These are phyloP conservation scores for Misgurnus anguillicaudatus DNA, from an alignment of 2,113 vertebrate genomes.

Conservation along the genomic window DNA sequence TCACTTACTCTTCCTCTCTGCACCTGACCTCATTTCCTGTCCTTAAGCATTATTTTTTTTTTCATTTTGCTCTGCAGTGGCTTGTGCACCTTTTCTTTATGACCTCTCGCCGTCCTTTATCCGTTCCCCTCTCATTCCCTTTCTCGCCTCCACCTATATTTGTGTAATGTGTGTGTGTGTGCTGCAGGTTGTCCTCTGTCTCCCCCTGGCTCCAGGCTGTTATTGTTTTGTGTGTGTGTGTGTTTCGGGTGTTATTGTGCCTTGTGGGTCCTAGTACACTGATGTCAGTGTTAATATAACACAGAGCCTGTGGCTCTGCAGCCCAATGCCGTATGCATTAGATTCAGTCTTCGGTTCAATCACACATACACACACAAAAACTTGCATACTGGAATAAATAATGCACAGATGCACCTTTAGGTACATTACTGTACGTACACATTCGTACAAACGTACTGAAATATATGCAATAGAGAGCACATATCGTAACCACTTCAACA, in stretches of 20 bases:
- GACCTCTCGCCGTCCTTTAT: slow-evolving; percentile 68
- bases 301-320: slow-evolving; percentile 60
- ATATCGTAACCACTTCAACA: too few species aligned
- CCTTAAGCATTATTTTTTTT: slow-evolving; percentile 10
- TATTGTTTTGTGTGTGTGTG: slow-evolving; percentile 43
- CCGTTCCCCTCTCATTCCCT: slow-evolving; percentile 40
- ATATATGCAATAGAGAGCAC: background rate
- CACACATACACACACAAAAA: slow-evolving; percentile 38
- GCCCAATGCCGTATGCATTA: slow-evolving; percentile 61
- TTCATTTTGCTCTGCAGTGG: background rate
- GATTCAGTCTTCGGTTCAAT: slow-evolving; percentile 52
- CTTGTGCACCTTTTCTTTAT: slow-evolving; percentile 58
- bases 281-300: slow-evolving; percentile 71
- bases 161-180: slow-evolving; percentile 48
- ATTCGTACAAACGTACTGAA: background rate
- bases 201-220: slow-evolving; percentile 37
- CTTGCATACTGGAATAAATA: background rate
- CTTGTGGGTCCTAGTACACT: slow-evolving; percentile 61
- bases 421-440: background rate
- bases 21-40: slow-evolving; percentile 45
- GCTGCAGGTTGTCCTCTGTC: slow-evolving; percentile 49
- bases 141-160: slow-evolving; percentile 27
- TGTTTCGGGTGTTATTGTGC: slow-evolving; percentile 59
- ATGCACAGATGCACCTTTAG: slow-evolving; percentile 8
- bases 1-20: slow-evolving; percentile 55